Conservation (phyloP, 2,888 invertebrate genomes). For the Agrenia bidenticulata region DNA sequence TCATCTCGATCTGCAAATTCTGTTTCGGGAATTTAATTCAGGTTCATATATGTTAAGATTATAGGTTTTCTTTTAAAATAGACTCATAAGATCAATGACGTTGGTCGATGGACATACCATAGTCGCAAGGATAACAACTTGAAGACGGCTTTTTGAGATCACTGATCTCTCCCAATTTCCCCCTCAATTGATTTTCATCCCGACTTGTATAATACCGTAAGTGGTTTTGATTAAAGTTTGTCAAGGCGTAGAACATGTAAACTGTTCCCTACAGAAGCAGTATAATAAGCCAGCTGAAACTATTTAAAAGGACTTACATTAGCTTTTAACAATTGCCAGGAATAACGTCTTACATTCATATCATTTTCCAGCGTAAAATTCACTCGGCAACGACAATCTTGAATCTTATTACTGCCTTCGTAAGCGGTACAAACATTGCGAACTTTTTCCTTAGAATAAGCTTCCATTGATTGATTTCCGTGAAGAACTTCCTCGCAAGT, state of each 20-base stretch:
- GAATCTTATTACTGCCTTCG: background rate
- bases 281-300: no score
- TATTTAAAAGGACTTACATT: no score
- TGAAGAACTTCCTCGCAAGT: constrained; percentile 10
- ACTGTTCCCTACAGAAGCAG: constrained; percentile 21
- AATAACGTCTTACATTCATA: constrained; percentile 18
- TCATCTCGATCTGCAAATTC: background rate
- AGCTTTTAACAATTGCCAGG: no score
- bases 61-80: background rate
- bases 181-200: constrained; percentile 33
- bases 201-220: constrained; percentile 22
- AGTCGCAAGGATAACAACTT: constrained; percentile 13
- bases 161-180: constrained; percentile 16
- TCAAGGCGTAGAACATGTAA: constrained; percentile 29
- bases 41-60: background rate
- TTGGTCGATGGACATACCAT: constrained; percentile 8
- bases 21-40: background rate
- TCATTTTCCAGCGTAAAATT: constrained; percentile 18
- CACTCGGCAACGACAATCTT: constrained; percentile 27
- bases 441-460: background rate
- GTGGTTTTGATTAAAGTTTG: constrained; percentile 35
- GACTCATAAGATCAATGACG: no score
- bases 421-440: no score
- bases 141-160: constrained; percentile 14
- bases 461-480: background rate